A percentile compares a stretch with the other conserved stretches of the same genome.
phyloP scores from a whole-genome alignment of 1,140 invertebrate genomes.

The Araneus ventricosus region DNA sequence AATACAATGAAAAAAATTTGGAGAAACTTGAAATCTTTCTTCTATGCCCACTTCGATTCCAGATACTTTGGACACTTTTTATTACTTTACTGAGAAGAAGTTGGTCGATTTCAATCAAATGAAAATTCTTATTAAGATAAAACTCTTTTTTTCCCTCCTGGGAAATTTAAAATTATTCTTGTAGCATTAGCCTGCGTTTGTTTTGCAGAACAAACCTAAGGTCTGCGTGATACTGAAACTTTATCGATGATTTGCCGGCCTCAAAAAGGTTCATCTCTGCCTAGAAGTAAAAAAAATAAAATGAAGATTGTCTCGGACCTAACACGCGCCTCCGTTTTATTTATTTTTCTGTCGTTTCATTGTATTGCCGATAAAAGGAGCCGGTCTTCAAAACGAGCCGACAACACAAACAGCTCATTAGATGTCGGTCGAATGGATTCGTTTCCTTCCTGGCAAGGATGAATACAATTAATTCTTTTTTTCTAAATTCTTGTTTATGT shows the following conservation, averaged over 20 bases:
- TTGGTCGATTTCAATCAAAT: too few species aligned
- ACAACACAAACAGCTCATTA: conserved; percentile 1
- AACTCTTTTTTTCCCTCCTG: too few species aligned
- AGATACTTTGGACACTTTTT: too few species aligned
- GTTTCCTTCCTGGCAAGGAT: background rate
- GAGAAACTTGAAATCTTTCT: too few species aligned
- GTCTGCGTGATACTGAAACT: background rate
- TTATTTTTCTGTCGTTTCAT: background rate
- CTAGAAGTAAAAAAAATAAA: background rate
- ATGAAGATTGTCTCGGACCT: background rate
- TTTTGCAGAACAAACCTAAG: background rate
- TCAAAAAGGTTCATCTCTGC: background rate
- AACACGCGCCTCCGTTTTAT: background rate
- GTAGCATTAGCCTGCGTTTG: background rate
- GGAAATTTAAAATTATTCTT: background rate
- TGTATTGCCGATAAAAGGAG: background rate
- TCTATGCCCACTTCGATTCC: too few species aligned
- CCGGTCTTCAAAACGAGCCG: background rate
- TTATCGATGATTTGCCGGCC: background rate
- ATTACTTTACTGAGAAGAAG: too few species aligned
- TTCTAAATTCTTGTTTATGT: too few species aligned
- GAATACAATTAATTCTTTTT: background rate
- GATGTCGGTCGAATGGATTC: background rate
- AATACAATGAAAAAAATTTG: too few species aligned
- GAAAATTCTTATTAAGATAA: too few species aligned